Base-by-base conservation (phyloP, 1,140 invertebrate genomes). In the Drosophila virilis region DNA sequence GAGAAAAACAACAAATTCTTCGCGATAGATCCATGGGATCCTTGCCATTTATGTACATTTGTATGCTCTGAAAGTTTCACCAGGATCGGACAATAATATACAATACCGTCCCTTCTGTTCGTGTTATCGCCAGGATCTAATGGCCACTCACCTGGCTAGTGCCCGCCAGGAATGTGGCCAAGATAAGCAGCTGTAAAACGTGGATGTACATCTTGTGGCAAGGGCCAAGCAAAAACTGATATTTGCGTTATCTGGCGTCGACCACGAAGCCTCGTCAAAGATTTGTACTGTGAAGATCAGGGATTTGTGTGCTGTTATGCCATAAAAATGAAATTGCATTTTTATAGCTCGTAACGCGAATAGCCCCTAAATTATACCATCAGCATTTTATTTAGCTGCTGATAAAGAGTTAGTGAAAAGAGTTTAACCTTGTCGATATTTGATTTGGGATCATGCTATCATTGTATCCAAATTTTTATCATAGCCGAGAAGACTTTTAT, bases 171-270 rank as follows among this genome's bases (percentile, higher is more conserved):
- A 67, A 40, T 12, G 33, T 43, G 13, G 33, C 42, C 22, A 73
- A 13, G 12, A 51, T 10, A 2, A 73, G 2, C 9, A 68, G 12
- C 22, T 22, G n/a, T 3, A 45, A 33, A n/a, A 32, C 17, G 2
- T 33, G n/a, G 1, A 3, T 10, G 64, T 40, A 68, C 70, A 73
- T 73, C 22, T 55, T 68, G 13, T 28, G n/a, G 10, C 42, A 50
- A 28, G 28, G 33, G 46, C 22, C 48, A 9, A 33, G 22, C 12
- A 15, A 17, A 9, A 43, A 73, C 64, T 73, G 48, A 59, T 9
- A 35, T 38, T 8, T 0, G 9, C n/a, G 32, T 10, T 38, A 43
- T 28, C 13, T 38, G 6, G 7, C 7, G 7, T 8, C 8, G 40
- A 15, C 48, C 33, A 68, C 6, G 55, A 60, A 60, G 35, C 8